Base-by-base conservation (phyloP, 1,140 invertebrate genomes). In the Panonychus citri region DNA sequence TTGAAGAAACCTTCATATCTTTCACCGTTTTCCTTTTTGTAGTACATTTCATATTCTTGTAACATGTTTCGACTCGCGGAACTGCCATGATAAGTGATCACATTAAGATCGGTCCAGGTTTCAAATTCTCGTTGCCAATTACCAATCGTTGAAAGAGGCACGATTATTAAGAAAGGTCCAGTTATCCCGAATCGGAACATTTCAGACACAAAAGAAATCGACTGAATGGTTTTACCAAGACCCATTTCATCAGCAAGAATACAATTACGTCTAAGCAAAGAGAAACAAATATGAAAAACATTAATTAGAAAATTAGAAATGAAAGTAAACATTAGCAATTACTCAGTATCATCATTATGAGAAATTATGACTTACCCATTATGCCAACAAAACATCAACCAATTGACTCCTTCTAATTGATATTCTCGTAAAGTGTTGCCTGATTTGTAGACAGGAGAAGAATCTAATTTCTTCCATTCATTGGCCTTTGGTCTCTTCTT, bases 101-200 rank as follows among this genome's bases (percentile, higher is more conserved):
- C 87, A 74, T 99, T 99, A 76, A 98, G 82, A 64, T 98, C 89
- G 15, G 95, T 98, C 95, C 95, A 99, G 13, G 82, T 82, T 75
- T 99, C 95, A 71, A 99, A 97, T 76, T 99, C 95, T 66, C 95
- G 74, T 71, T 97, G 91, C 95, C 95, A 99, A 77, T 99, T 99
- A n/a, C 89, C 91, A 64, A 99, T 91, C 1, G 95, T 99, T 0
- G 93, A 98, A 3, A 99, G 74, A 4, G 95, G 95, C 7, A 90
- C 95, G 64, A 99, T 95, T n/a, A 99, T 86, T 48, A 99, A 76
- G 70, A 95, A 99, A 24, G 95, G 95, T 21, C 94, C 93, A 62
- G 85, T 76, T 63, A 99, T 88, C 13, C 94, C 95, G 71, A 86
- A 86, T 62, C 89, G 80, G 69, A 82, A 81, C 1, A 93, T 84